A percentile compares a stretch with the other conserved stretches of the same genome.
Conservation (phyloP, 2,797 vertebrate species). For the Prionace glauca region DNA sequence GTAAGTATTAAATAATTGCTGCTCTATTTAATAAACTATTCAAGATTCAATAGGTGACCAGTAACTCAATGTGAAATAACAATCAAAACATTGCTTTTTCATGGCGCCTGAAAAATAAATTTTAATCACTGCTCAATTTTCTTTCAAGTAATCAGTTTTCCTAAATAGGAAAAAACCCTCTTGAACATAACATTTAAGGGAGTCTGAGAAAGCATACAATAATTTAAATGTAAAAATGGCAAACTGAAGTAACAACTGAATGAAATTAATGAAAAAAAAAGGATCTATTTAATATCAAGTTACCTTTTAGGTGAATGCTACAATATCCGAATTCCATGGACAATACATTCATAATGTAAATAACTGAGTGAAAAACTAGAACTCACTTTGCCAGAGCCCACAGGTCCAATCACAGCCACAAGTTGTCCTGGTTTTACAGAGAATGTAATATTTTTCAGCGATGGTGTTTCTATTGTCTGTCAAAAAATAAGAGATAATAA, state of each 20-base stretch:
- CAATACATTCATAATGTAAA: not conserved
- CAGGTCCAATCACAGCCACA: conserved; percentile 82
- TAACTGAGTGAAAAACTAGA: not conserved
- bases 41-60: not conserved
- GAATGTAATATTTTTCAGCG: conserved; percentile 73
- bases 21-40: not conserved
- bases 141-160: not conserved
- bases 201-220: not conserved
- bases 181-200: not conserved
- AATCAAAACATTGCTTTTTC: not conserved
- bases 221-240: not conserved
- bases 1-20: not conserved
- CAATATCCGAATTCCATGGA: not conserved
- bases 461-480: conserved; percentile 67
- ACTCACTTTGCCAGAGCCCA: conserved; percentile 84
- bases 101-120: not conserved
- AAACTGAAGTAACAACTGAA: not conserved
- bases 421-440: conserved; percentile 73
- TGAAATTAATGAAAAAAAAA: not conserved
- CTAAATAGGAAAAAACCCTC: not conserved
- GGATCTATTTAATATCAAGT: not conserved
- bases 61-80: not conserved
- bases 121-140: not conserved
- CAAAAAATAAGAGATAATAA: conserved; percentile 38
- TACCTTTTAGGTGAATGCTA: not conserved